phyloP scores from a whole-genome alignment of 2,797 vertebrate species.

The Parotocinclus haroldoi region DNA sequence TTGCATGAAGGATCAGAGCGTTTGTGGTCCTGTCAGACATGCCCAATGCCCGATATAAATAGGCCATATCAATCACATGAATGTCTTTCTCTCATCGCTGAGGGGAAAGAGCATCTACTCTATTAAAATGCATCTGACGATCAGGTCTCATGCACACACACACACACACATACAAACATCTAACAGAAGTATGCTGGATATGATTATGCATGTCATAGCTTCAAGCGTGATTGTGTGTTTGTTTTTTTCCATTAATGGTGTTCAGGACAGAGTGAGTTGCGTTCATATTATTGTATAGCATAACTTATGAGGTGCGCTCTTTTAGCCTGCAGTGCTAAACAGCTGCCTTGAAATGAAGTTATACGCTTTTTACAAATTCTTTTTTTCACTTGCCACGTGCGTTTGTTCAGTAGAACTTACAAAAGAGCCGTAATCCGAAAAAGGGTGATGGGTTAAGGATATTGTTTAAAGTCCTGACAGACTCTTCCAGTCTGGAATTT shows the following conservation, averaged over 20 bases:
- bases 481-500: no score
- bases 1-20: not conserved
- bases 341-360: not conserved
- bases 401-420: slow-evolving; percentile 2
- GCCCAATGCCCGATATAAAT: slow-evolving; percentile 55
- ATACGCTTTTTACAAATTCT: not conserved
- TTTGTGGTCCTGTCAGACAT: slow-evolving; percentile 16
- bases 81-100: slow-evolving; percentile 63
- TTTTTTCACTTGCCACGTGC: slow-evolving; percentile 1
- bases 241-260: not conserved
- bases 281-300: not conserved
- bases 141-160: slow-evolving; percentile 38
- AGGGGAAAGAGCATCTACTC: slow-evolving; percentile 54
- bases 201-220: slow-evolving; percentile 38
- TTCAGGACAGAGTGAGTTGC: slow-evolving; percentile 6
- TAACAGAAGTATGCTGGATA: slow-evolving; percentile 57
- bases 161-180: slow-evolving; percentile 49
- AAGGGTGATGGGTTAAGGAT: not conserved
- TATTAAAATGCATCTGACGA: slow-evolving; percentile 54
- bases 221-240: slow-evolving; percentile 3
- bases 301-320: slow-evolving; percentile 5
- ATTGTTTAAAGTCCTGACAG: not conserved
- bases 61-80: slow-evolving; percentile 66
- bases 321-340: not conserved
- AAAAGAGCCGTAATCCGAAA: not conserved